phyloP scores from a whole-genome alignment of 2,113 vertebrate species.

The Mesocricetus auratus region DNA sequence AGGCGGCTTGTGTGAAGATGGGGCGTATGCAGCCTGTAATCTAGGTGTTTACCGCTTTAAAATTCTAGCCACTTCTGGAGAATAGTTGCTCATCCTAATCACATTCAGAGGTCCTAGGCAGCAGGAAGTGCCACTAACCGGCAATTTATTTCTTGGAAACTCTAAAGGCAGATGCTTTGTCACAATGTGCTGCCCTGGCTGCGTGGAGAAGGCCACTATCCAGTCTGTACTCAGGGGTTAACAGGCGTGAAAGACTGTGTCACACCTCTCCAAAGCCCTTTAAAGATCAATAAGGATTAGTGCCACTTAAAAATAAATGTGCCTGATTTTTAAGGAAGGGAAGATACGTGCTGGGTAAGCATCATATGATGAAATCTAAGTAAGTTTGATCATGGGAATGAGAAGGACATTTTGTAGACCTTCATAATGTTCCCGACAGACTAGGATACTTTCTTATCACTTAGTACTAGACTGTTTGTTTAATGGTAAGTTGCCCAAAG shows the following conservation, averaged over 20 bases:
- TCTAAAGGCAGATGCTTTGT: conserved; percentile 15
- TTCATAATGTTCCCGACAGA: background rate
- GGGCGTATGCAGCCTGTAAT: conserved; percentile 48
- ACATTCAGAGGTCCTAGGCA: conserved; percentile 16
- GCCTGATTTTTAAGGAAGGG: conserved; percentile 5
- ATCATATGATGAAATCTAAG: background rate
- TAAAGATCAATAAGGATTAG: background rate
- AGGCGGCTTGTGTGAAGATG: conserved; percentile 72
- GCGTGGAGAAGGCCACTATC: background rate
- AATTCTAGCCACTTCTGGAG: conserved; percentile 62
- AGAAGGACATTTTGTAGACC: conserved; percentile 18
- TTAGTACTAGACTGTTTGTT: background rate
- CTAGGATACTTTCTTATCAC: background rate
- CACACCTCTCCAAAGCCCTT: background rate
- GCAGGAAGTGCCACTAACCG: conserved; percentile 36
- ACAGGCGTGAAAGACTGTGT: background rate
- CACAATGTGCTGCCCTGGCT: background rate
- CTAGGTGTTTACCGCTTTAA: conserved; percentile 40
- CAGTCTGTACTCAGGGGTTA: background rate
- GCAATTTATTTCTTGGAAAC: conserved; percentile 24
- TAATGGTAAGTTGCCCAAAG: background rate
- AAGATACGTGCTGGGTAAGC: background rate
- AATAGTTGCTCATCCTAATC: conserved; percentile 76
- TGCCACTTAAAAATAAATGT: background rate
- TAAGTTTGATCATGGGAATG: background rate